Percentiles rank a stretch among this genome's conserved stretches.
phyloP scores from a whole-genome alignment of 2,888 invertebrate species.

The Malthinus seriepunctatus region DNA sequence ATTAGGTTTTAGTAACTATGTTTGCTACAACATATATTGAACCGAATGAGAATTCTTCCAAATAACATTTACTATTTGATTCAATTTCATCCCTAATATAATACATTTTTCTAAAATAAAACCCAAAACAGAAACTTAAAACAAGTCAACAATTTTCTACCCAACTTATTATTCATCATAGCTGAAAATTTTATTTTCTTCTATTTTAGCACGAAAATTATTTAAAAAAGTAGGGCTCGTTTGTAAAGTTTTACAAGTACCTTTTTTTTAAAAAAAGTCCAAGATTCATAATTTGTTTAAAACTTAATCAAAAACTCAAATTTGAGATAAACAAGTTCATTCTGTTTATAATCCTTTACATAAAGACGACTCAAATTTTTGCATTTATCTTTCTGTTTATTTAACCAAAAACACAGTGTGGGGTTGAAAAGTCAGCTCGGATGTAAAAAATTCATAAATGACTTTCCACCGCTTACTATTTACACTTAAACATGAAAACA shows the following conservation, averaged over 20 bases:
- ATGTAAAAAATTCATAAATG: conserved; percentile 23
- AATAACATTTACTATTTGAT: conserved; percentile 39
- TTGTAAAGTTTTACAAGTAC: no score
- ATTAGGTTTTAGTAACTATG: conserved; percentile 40
- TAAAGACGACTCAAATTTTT: conserved; percentile 6
- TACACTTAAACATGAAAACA: conserved; percentile 21
- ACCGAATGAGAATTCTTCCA: conserved; percentile 38
- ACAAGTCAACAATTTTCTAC: neutral
- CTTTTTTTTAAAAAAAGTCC: no score
- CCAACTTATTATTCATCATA: no score
- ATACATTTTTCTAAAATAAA: conserved; percentile 18
- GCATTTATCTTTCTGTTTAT: conserved; percentile 13
- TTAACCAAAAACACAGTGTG: conserved; percentile 16
- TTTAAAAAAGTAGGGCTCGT: no score
- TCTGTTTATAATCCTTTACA: neutral
- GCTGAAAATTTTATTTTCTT: no score
- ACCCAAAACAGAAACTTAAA: neutral
- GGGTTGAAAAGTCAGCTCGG: conserved; percentile 14
- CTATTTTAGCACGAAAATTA: no score
- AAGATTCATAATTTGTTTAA: no score
- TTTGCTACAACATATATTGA: conserved; percentile 38
- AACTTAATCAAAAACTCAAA: no score
- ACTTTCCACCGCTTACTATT: conserved; percentile 7
- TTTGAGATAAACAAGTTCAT: no score
- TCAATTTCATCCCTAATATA: conserved; percentile 26